phyloP scores from a whole-genome alignment of 2,113 vertebrate genomes.

The Charadrius vociferus region DNA sequence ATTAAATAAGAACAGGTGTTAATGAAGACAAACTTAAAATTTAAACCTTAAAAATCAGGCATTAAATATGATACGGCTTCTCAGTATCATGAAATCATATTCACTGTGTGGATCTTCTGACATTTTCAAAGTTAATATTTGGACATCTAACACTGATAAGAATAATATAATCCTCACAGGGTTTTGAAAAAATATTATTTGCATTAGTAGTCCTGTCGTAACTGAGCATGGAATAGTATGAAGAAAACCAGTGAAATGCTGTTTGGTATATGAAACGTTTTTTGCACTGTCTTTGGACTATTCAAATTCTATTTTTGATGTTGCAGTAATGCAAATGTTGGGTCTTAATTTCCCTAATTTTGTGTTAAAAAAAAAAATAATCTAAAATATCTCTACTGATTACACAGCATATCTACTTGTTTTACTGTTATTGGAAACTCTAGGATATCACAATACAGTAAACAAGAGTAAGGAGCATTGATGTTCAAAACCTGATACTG shows the following conservation, averaged over 20 bases:
- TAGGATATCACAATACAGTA: background rate
- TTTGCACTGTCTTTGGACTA: background rate
- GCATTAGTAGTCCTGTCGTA: background rate
- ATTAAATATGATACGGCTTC: background rate
- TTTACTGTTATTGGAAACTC: background rate
- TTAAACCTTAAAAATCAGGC: background rate
- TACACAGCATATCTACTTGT: background rate
- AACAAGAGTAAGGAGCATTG: background rate
- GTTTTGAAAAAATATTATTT: background rate
- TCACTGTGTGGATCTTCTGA: background rate
- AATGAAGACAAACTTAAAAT: background rate
- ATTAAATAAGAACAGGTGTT: background rate
- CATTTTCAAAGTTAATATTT: conserved; percentile 7
- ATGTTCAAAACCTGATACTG: background rate
- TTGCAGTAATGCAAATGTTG: background rate
- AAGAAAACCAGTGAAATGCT: background rate
- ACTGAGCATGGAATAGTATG: background rate
- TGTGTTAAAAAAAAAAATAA: background rate
- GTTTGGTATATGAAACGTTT: background rate
- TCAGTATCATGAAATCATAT: background rate
- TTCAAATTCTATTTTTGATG: background rate
- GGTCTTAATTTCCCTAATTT: background rate
- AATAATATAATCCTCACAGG: background rate
- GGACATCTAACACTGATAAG: background rate
- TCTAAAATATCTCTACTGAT: background rate